Evolutionary conservation across 2,113 vertebrate species (phyloP), one percentile per base, ranked within the genome.

Genomic region (Galeopterus variegatus): DNA sequence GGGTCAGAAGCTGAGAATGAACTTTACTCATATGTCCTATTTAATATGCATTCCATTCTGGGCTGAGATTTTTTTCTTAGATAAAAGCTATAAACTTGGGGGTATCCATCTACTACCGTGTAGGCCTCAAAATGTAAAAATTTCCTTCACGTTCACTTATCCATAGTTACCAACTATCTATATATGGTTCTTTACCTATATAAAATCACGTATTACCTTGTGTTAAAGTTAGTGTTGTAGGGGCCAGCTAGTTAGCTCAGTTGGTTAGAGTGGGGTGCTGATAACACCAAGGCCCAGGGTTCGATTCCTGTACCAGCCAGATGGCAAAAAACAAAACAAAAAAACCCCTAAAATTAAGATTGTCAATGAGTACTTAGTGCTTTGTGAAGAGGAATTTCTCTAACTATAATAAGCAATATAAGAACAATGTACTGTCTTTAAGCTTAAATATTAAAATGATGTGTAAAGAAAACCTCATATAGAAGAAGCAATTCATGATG

Each of bases 341-440:
- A 41, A 41, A 41, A 41, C 41, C 41, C 41, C 41, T 41, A 41
- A 41, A 41, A 50, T 76, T 82, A 93, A 60, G 21, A 18, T 86
- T 94, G 23, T 79, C 45, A 50, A 26, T 72, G 76, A 93, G 14
- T 45, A 73, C n/a, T 89, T 94, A 45, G 45, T 93, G 23, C 13
- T 85, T 90, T 90, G 31, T 81, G 81, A 90, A 92, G 48, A 54
- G 28, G 84, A 86, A 67, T 90, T 75, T 94, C 33, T 81, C 41
- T 60, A 65, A 86, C 6, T 5, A 7, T 62, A 86, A 52, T 82
- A 82, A 95, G 17, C 80, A 52, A 3, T 31, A 12, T 79, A 50
- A 75, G 2, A 79, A 8, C 33, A 50, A 14, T 85, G 64, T 94
- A 31, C 60, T 85, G 6, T 69, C 13, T 33, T 89, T 72, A 41